Evolutionary conservation across 2,888 invertebrate genomes (phyloP).

Genomic region (Zygothrica quintamaculata): DNA sequence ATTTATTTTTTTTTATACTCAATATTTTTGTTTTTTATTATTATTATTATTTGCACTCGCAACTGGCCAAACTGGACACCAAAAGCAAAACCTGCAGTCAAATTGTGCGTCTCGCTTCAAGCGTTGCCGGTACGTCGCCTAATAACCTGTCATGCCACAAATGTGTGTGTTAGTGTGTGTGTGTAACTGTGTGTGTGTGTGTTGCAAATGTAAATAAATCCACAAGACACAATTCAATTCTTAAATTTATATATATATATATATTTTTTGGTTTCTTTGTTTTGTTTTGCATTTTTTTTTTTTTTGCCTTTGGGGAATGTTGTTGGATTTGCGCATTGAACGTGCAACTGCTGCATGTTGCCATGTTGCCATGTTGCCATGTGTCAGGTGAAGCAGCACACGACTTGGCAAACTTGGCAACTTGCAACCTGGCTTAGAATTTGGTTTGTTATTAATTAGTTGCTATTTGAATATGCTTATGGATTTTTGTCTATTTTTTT

Average conservation of each 20-base stretch:
- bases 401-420: no score
- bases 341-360: constrained; percentile 67
- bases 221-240: constrained; percentile 60
- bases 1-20: constrained; percentile 47
- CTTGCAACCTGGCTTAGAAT: constrained; percentile 65
- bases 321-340: no score
- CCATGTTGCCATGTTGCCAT: constrained; percentile 58
- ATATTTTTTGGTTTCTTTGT: constrained; percentile 46
- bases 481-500: constrained; percentile 41
- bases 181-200: constrained; percentile 6
- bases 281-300: constrained; percentile 29
- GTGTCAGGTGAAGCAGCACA: constrained; percentile 67
- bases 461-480: constrained; percentile 38
- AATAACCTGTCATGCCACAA: constrained; percentile 83
- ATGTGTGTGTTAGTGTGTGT: constrained; percentile 40
- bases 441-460: constrained; percentile 73
- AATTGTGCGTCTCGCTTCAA: constrained; percentile 71
- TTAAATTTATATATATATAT: no score
- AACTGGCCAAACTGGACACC: constrained; percentile 69
- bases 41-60: constrained; percentile 23
- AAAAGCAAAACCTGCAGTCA: constrained; percentile 53
- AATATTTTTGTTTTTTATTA: constrained; percentile 56
- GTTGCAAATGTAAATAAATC: constrained; percentile 70
- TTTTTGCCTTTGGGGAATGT: constrained; percentile 61
- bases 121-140: constrained; percentile 72